Base-by-base conservation (phyloP, 2,888 invertebrate genomes). In the Lepas anatifera region DNA sequence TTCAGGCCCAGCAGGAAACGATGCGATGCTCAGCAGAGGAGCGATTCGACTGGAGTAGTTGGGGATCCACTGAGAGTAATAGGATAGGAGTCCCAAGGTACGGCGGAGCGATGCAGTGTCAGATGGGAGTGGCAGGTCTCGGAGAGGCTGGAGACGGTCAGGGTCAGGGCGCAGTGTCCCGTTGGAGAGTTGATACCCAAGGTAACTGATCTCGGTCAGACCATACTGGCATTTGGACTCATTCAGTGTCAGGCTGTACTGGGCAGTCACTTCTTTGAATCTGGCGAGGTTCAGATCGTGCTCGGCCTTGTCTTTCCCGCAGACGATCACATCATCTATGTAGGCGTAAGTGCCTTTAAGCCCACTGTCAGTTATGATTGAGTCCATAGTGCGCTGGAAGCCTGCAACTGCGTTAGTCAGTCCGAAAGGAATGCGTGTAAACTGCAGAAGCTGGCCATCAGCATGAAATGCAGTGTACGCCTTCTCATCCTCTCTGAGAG, bases 401-500 rank as follows among this genome's bases (percentile, higher is more conserved):
- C 22, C n/a, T 11, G 70, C 41, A 22, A 72, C 69, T 13, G 43
- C 71, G 67, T 74, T 71, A 4, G 72, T 71, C 6, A 74, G 68
- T 0, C 73, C 71, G 64, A 74, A 74, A 3, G 71, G 69, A 8
- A 73, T 48, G 22, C 71, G 52, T 29, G 41, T 58, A 41, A 73
- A 72, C 18, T 74, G 70, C 37, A 68, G 72, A 4, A 71, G 69
- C 25, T 68, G 52, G 25, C 68, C 72, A 69, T 69, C 46, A 18
- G 71, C 71, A 64, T 73, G 71, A 71, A 73, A 74, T 32, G 68
- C 72, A 37, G 72, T 73, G 64, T 71, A 73, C 16, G 63, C 66
- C 48, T 46, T 70, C 22, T 74, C 73, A 16, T 46, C 22, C 18
- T 58, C 67, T n/a, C 68, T 71, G 7, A 71, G 3, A 29, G 72